These are phyloP conservation scores for Ariolimax columbianus DNA, from an alignment of 2,888 invertebrate species.

Conservation along the genomic window DNA sequence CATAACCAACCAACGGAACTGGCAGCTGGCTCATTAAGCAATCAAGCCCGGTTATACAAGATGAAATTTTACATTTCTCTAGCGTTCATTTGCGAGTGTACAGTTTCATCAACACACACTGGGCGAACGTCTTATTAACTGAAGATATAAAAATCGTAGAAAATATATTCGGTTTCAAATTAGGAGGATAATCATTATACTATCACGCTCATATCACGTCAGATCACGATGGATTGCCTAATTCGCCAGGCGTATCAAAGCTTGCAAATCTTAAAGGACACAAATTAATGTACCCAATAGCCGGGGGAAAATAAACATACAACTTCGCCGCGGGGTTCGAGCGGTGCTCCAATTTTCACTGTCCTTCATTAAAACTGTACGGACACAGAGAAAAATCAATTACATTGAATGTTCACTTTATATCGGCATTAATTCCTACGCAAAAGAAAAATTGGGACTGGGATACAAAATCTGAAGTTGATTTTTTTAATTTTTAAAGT, in stretches of 20 bases:
- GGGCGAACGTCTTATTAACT: constrained; percentile 34
- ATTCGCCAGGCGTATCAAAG: constrained; percentile 35
- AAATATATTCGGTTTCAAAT: constrained; percentile 39
- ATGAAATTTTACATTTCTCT: constrained; percentile 23
- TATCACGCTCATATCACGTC: constrained; percentile 21
- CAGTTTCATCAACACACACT: constrained; percentile 35
- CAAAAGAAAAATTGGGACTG: background rate
- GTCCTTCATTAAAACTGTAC: constrained; percentile 27
- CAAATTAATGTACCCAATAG: constrained; percentile 39
- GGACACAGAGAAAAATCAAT: constrained; percentile 22
- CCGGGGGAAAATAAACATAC: constrained; percentile 37
- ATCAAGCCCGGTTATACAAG: constrained; percentile 20
- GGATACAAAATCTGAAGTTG: background rate
- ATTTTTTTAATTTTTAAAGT: too few species aligned
- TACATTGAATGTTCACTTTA: constrained; percentile 28
- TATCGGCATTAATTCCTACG: constrained; percentile 12
- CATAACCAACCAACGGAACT: background rate
- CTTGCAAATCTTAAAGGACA: constrained; percentile 34
- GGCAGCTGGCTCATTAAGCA: constrained; percentile 25
- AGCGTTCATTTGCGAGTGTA: constrained; percentile 31
- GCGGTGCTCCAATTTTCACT: constrained; percentile 31
- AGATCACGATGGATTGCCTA: constrained; percentile 18
- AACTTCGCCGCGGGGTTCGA: constrained; percentile 21
- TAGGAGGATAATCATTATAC: constrained; percentile 33
- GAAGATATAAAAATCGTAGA: constrained; percentile 23